Percentiles rank a stretch among this genome's conserved stretches.
Conservation (phyloP, 2,888 invertebrate species). For the Cryptus viduatorius region DNA sequence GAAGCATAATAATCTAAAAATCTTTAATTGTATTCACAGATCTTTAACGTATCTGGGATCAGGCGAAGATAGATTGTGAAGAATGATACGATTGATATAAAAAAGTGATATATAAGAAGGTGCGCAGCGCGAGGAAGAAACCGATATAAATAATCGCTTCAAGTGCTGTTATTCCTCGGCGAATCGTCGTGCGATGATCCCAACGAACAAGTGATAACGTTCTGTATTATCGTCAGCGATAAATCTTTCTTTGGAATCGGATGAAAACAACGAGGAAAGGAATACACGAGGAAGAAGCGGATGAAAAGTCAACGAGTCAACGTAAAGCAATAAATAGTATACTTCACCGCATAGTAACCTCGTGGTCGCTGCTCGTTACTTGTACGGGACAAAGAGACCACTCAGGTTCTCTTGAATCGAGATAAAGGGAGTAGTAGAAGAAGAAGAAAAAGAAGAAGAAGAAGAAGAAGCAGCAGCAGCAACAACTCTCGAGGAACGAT, state of each 20-base stretch:
- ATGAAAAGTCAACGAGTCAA: constrained; percentile 3
- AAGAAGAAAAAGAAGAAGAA: not conserved
- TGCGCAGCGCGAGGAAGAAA: not conserved
- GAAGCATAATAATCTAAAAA: not conserved
- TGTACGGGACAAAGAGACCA: constrained; percentile 49
- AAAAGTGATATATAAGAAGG: not conserved
- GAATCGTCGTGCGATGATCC: constrained; percentile 16
- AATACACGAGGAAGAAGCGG: not conserved
- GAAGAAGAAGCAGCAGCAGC: not conserved
- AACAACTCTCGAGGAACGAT: not conserved
- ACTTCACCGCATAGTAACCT: not conserved
- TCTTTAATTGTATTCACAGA: constrained; percentile 20
- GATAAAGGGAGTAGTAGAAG: constrained; percentile 44
- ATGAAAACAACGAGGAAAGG: not conserved
- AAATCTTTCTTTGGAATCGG: constrained; percentile 18
- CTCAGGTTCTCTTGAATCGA: constrained; percentile 47
- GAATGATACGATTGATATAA: not conserved
- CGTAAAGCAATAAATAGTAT: constrained; percentile 4
- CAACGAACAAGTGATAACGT: constrained; percentile 23
- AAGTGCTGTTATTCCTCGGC: not conserved
- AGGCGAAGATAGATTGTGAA: not conserved
- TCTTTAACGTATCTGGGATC: constrained; percentile 24
- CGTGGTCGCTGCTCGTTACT: constrained; percentile 16
- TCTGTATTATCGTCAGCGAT: constrained; percentile 19
- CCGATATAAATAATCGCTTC: constrained; percentile 19